Evolutionary conservation across 1,140 invertebrate genomes (phyloP).

Genomic region (Panagrolaimus sp.): DNA sequence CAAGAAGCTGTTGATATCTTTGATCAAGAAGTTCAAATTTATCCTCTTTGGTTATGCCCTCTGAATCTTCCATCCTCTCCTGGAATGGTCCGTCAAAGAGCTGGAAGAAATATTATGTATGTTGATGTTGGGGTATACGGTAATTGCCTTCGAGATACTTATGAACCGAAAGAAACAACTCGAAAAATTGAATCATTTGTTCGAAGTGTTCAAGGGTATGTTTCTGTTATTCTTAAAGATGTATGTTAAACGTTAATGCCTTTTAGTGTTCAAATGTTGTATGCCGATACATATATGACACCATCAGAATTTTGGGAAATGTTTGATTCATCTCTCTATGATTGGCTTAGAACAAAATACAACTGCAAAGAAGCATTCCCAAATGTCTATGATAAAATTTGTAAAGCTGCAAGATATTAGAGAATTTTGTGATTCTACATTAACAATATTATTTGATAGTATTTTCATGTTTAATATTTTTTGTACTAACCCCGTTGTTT

Average conservation of each 20-base stretch:
- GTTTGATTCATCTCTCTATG: conserved; percentile 76
- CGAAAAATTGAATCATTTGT: conserved; percentile 71
- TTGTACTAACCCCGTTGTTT: too few species aligned
- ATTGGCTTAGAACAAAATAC: conserved; percentile 67
- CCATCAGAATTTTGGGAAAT: conserved; percentile 73
- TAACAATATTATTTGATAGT: too few species aligned
- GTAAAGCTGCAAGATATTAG: conserved; percentile 65
- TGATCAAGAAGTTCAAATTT: conserved; percentile 71
- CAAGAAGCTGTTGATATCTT: conserved; percentile 68
- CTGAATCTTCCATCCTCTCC: conserved; percentile 70
- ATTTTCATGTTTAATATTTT: too few species aligned
- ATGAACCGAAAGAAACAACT: conserved; percentile 68
- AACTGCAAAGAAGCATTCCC: conserved; percentile 72
- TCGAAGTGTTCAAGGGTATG: conserved; percentile 66
- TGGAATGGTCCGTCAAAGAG: conserved; percentile 67
- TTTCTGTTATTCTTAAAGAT: background rate
- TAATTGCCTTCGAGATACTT: conserved; percentile 61
- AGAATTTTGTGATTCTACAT: too few species aligned
- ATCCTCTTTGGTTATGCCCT: conserved; percentile 78
- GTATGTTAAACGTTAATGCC: background rate
- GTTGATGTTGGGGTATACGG: conserved; percentile 76
- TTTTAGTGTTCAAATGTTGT: conserved; percentile 75
- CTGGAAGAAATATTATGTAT: conserved; percentile 65
- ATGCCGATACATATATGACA: conserved; percentile 75
- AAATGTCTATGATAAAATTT: conserved; percentile 77